Evolutionary conservation across 2,888 invertebrate genomes (phyloP).

Genomic region (Eilema sororculum): DNA sequence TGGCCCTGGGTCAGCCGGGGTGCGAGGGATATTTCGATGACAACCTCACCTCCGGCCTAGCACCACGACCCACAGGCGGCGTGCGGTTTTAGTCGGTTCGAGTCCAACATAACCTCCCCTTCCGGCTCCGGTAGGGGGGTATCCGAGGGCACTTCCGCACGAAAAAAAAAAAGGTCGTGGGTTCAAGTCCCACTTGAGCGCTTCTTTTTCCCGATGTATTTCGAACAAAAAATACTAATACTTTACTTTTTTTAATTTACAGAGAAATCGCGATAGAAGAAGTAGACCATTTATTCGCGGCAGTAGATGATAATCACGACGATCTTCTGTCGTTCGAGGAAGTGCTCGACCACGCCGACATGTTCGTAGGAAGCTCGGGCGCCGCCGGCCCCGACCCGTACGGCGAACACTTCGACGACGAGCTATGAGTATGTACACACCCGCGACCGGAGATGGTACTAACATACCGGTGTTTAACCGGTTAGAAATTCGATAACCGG

Average conservation of each 20-base stretch:
- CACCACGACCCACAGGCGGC: too few species aligned
- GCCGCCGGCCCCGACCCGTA: constrained; percentile 95
- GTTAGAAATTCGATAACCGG: neutral
- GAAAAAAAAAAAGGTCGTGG: too few species aligned
- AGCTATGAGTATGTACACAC: constrained; percentile 84
- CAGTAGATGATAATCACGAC: constrained; percentile 95
- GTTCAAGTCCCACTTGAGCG: too few species aligned
- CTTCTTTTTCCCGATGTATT: too few species aligned
- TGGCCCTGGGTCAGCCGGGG: too few species aligned
- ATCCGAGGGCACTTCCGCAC: too few species aligned
- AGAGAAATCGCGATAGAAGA: constrained; percentile 96
- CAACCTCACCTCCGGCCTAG: too few species aligned
- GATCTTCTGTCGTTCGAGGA: constrained; percentile 92
- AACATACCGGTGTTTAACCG: neutral
- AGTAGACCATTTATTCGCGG: constrained; percentile 95
- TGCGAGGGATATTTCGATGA: too few species aligned
- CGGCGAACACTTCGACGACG: constrained; percentile 93
- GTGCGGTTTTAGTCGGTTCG: too few species aligned
- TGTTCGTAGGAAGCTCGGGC: constrained; percentile 97
- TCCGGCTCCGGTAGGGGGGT: too few species aligned
- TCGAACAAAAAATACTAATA: too few species aligned
- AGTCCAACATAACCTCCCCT: too few species aligned
- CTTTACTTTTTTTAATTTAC: constrained; percentile 22
- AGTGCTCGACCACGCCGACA: constrained; percentile 93
- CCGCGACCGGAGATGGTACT: neutral